A percentile compares a stretch with the other conserved stretches of the same genome.
Evolutionary conservation across 2,797 vertebrate species (phyloP).

Genomic region (Schizothorax lantsangensis): DNA sequence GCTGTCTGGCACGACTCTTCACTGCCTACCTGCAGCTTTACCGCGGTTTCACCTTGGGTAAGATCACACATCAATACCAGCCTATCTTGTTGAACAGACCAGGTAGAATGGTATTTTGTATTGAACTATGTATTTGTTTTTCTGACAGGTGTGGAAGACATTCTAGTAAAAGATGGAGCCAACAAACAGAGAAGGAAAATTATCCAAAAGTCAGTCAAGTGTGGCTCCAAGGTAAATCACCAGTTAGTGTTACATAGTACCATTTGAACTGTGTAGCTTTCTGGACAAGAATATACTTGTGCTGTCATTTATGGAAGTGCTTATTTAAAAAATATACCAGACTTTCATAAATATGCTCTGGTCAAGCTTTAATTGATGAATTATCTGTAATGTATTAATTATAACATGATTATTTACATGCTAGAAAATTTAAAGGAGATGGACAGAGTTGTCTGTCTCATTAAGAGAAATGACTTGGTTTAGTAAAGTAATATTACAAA

Average conservation of each 20-base stretch:
- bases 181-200: slow-evolving; percentile 83
- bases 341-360: background rate
- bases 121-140: slow-evolving; percentile 42
- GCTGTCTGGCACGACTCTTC: slow-evolving; percentile 93
- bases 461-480: background rate
- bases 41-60: slow-evolving; percentile 93
- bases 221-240: slow-evolving; percentile 83
- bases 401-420: background rate
- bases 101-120: background rate
- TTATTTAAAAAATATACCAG: background rate
- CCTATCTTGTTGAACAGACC: background rate
- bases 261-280: background rate
- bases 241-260: background rate
- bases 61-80: slow-evolving; percentile 44
- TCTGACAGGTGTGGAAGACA: slow-evolving; percentile 92
- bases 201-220: slow-evolving; percentile 81
- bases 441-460: too few species aligned
- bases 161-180: slow-evolving; percentile 88
- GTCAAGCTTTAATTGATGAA: background rate
- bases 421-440: background rate
- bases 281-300: background rate
- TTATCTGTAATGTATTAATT: background rate
- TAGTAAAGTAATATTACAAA: background rate
- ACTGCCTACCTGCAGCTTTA: slow-evolving; percentile 96
- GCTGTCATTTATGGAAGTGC: background rate